These are phyloP conservation scores for Cheiracanthium punctorium DNA, from an alignment of 2,888 invertebrate species.

Conservation along the genomic window DNA sequence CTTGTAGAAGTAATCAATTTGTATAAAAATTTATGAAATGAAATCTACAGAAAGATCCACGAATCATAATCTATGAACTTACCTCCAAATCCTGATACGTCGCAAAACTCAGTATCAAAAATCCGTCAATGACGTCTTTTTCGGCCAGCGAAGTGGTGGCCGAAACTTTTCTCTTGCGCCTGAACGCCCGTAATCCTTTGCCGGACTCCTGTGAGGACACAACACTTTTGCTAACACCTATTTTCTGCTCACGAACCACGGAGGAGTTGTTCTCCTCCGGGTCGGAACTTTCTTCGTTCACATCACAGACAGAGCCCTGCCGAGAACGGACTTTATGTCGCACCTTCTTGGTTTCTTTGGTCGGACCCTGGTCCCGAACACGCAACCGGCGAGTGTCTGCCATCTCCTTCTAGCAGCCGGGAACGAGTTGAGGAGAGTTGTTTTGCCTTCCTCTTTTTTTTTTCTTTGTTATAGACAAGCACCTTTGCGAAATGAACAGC, in stretches of 20 bases:
- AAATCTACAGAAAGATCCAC: too few species aligned
- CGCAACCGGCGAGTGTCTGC: slow-evolving; percentile 21
- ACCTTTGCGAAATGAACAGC: too few species aligned
- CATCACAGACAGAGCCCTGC: slow-evolving; percentile 3
- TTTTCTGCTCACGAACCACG: background rate
- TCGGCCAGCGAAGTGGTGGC: slow-evolving; percentile 78
- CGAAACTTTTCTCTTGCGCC: background rate
- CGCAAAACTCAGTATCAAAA: slow-evolving; percentile 96
- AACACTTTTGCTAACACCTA: background rate
- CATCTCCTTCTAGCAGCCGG: too few species aligned
- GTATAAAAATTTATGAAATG: too few species aligned
- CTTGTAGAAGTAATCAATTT: too few species aligned
- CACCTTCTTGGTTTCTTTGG: background rate
- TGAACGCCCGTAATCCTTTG: background rate
- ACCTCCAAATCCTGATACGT: slow-evolving; percentile 97
- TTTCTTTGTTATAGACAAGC: too few species aligned
- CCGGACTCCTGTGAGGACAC: background rate
- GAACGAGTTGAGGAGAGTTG: too few species aligned
- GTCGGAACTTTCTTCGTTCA: slow-evolving; percentile 51
- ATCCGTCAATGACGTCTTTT: slow-evolving; percentile 98
- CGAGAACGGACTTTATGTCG: slow-evolving; percentile 24
- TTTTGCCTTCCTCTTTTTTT: too few species aligned
- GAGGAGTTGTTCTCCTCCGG: slow-evolving; percentile 35
- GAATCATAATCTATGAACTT: too few species aligned
- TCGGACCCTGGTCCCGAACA: slow-evolving; percentile 18